Evolutionary conservation across 2,797 vertebrate species (phyloP).

Genomic region (Thunnus albacares): DNA sequence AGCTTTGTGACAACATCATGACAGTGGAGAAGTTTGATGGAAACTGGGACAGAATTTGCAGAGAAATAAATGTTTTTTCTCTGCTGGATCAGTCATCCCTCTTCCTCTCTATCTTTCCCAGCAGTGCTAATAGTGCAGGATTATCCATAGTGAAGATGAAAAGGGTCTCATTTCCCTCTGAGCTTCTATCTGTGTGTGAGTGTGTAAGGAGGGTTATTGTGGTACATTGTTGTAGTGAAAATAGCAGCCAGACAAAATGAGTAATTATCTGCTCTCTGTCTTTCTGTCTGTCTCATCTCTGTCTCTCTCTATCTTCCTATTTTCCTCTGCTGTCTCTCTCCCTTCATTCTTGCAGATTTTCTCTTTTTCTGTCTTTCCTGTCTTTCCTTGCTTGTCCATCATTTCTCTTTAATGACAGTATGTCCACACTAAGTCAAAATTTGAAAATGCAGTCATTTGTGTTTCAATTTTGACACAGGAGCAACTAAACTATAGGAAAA

Average conservation of each 20-base stretch:
- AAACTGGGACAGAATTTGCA: conserved; percentile 33
- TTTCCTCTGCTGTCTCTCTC: neutral
- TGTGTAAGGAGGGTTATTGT: conserved; percentile 28
- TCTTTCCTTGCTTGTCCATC: too few species aligned
- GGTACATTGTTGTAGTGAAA: conserved; percentile 44
- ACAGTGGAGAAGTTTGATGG: conserved; percentile 4
- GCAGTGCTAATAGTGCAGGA: conserved; percentile 51
- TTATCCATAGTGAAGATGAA: conserved; percentile 64
- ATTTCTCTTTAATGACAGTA: too few species aligned
- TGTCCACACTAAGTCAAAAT: too few species aligned
- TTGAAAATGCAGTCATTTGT: too few species aligned
- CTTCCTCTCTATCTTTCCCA: conserved; percentile 9
- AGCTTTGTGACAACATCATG: neutral
- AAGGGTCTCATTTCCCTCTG: conserved; percentile 54
- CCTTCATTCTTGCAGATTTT: too few species aligned
- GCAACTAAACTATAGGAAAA: too few species aligned
- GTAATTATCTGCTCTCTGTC: conserved; percentile 45
- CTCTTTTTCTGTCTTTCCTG: too few species aligned
- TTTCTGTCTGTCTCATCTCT: conserved; percentile 1
- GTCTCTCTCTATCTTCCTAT: neutral
- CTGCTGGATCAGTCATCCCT: conserved; percentile 21
- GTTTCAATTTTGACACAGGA: too few species aligned
- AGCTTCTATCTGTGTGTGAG: conserved; percentile 32
- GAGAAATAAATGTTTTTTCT: conserved; percentile 12
- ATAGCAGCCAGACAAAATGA: conserved; percentile 53